Base-by-base conservation (phyloP, 2,888 invertebrate species). In the Ophioninae sp. region DNA sequence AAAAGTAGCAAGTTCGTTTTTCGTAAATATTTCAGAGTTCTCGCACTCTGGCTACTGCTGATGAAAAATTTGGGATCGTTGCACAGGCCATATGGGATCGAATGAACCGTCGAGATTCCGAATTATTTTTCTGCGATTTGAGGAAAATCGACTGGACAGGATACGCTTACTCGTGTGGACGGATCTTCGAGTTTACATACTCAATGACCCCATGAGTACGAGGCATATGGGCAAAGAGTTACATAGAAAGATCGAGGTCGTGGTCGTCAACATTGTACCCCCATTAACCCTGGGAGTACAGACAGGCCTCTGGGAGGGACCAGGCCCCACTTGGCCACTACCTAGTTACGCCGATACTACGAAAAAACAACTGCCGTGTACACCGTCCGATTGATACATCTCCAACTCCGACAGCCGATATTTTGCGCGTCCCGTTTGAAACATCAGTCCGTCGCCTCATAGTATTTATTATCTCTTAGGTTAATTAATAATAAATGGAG, bases 51-150 rank as follows among this genome's bases (percentile, higher is more conserved):
- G 83, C 74, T 57, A 7, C 21, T 69, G n/a, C 6, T 80, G 73
- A 78, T 77, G 69, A 82, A 69, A 70, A 79, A 79, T 67, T 0
- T 73, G 2, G 20, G 44, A 7, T 13, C 61, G 10, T 20, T 86
- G 17, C 10, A 79, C 81, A 81, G 13, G 85, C 86, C 73, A 84
- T 89, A 2, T 87, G 85, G 87, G 87, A 87, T n/a, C 75, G 76
- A 17, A 87, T 90, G 87, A 87, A 85, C 50, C n/a, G 70, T 0
- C 81, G 85, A 0, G 90, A 91, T 80, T 84, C 81, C 2, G 83
- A 88, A 75, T 73, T 89, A 61, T 91, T 91, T 81, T 85, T 69
- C 62, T 87, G 89, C 65, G 90, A 91, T 79, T 64, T 90, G 3
- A 84, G 88, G n/a, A 73, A 70, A 6, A 7, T 91, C 1, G 82